Conservation (phyloP, 2,888 invertebrate species). For the Vesta saturnalis region DNA sequence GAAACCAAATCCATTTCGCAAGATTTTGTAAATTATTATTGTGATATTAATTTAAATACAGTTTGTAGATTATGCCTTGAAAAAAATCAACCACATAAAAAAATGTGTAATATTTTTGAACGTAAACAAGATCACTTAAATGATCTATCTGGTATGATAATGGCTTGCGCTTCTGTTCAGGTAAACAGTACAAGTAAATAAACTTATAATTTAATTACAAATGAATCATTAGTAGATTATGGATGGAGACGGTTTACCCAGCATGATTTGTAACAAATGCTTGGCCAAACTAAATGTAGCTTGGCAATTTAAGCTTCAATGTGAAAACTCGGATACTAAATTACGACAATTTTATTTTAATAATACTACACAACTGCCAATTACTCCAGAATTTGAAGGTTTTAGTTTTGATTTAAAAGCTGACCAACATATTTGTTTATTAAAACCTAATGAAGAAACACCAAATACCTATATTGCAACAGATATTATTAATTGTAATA, state of each 20-base stretch:
- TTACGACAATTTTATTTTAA: constrained; percentile 48
- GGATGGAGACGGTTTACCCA: constrained; percentile 52
- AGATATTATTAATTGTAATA: neutral
- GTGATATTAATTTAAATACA: constrained; percentile 47
- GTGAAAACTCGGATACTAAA: constrained; percentile 51
- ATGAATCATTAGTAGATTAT: constrained; percentile 43
- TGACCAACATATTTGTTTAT: constrained; percentile 38
- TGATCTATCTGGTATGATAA: constrained; percentile 50
- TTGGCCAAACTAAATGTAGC: constrained; percentile 50
- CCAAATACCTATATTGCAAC: constrained; percentile 24
- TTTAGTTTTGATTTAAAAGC: constrained; percentile 41
- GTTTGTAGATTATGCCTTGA: constrained; percentile 52
- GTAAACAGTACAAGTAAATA: constrained; percentile 32
- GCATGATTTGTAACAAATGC: constrained; percentile 50
- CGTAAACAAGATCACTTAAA: constrained; percentile 35
- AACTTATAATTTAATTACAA: neutral
- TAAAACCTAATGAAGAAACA: constrained; percentile 28
- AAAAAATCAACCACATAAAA: constrained; percentile 46
- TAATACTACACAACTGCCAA: constrained; percentile 43
- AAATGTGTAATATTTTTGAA: constrained; percentile 52
- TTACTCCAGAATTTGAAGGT: constrained; percentile 41
- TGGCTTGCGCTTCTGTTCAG: constrained; percentile 54
- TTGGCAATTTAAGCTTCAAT: constrained; percentile 53
- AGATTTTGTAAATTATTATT: constrained; percentile 46
- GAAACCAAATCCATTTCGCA: constrained; percentile 40